A percentile compares a stretch with the other conserved stretches of the same genome.
Conservation (phyloP, 64 coral and sea anemone genomes). For the Pocillopora damicornis region DNA sequence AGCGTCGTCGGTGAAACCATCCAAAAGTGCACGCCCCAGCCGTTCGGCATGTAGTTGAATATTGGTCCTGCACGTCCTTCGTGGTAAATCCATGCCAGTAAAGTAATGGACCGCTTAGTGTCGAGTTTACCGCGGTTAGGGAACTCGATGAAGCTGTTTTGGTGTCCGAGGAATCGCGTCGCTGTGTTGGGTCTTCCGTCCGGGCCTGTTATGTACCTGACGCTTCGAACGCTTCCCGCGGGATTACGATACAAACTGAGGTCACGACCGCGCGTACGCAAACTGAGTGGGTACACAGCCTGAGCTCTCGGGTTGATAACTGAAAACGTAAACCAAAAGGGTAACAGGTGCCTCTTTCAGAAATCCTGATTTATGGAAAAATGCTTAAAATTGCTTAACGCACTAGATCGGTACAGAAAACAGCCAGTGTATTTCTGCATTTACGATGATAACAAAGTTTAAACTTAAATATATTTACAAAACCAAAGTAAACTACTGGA, state of each 20-base stretch:
- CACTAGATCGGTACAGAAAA: too few species aligned
- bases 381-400: too few species aligned
- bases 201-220: slow-evolving; percentile 43
- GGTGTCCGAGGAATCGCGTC: slow-evolving; percentile 37
- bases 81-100: slow-evolving; percentile 18
- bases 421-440: too few species aligned
- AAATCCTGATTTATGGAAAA: too few species aligned
- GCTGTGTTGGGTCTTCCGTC: slow-evolving; percentile 24
- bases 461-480: too few species aligned
- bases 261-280: slow-evolving; percentile 40
- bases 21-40: slow-evolving; percentile 82
- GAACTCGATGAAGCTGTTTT: slow-evolving; percentile 28
- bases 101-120: slow-evolving; percentile 16
- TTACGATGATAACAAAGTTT: too few species aligned
- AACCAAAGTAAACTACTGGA: too few species aligned
- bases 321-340: neutral
- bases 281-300: slow-evolving; percentile 53
- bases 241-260: slow-evolving; percentile 61
- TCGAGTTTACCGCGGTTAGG: slow-evolving; percentile 28
- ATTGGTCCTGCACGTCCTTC: slow-evolving; percentile 48
- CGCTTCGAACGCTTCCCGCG: slow-evolving; percentile 27
- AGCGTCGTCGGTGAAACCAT: slow-evolving; percentile 17
- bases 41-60: slow-evolving; percentile 62
- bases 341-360: too few species aligned
- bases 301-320: slow-evolving; percentile 32